phyloP scores from a whole-genome alignment of 2,113 vertebrate genomes.

The Festucalex cinctus region DNA sequence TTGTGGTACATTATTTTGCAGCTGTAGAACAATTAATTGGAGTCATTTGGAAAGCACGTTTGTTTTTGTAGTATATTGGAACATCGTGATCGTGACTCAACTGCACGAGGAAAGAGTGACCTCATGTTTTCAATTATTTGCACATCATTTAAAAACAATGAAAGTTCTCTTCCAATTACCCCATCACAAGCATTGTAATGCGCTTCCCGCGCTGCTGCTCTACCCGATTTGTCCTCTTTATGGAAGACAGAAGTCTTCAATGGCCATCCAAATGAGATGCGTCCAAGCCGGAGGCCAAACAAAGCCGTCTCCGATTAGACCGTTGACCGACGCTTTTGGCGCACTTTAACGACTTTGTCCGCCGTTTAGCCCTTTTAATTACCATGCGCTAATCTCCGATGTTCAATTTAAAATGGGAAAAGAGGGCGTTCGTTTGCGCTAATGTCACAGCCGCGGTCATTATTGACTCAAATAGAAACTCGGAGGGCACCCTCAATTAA shows the following conservation, averaged over 20 bases:
- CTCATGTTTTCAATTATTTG: neutral
- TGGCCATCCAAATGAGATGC: conserved; percentile 31
- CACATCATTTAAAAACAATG: neutral
- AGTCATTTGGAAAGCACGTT: neutral
- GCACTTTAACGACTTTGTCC: conserved; percentile 13
- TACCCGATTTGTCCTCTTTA: neutral
- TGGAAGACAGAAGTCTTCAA: conserved; percentile 18
- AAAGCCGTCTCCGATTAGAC: conserved; percentile 45
- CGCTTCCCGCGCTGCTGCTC: neutral
- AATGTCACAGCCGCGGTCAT: neutral
- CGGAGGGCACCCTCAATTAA: conserved; percentile 22
- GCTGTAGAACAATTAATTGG: neutral
- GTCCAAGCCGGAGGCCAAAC: conserved; percentile 34
- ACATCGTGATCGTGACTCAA: neutral
- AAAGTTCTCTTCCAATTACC: neutral
- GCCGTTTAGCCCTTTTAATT: conserved; percentile 11
- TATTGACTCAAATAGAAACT: conserved; percentile 15
- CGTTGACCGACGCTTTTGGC: conserved; percentile 27
- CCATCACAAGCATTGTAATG: neutral
- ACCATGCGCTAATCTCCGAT: conserved; percentile 7
- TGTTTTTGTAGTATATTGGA: neutral
- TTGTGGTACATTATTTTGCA: neutral
- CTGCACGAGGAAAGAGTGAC: neutral
- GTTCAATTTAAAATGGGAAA: conserved; percentile 15
- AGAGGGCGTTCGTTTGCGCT: neutral